Base-by-base conservation (phyloP, 2,113 vertebrate genomes). In the Piprites chloris region DNA sequence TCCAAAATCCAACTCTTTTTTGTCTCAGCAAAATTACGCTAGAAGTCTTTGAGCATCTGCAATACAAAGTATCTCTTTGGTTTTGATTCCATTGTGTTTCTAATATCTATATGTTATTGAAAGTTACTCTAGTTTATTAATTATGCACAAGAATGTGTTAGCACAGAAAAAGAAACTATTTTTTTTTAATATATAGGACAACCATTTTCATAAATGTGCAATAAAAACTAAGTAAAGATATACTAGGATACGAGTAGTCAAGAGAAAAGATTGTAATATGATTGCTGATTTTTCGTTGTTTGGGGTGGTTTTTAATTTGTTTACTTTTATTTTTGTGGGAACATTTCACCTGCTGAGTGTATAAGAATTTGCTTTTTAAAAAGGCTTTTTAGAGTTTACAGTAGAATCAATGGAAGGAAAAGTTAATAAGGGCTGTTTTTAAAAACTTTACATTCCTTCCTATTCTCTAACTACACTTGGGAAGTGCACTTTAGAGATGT, bases 341-440 rank as follows among this genome's bases (percentile, higher is more conserved):
- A 97, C 96, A 98, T 98, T 97, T 98, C 97, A 98, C 95, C 95
- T 76, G 96, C 97, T 97, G 97, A 98, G 96, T 98, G 97, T 98
- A 95, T 96, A 95, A 97, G 96, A 97, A 96, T 95, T 97, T 98
- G 96, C 96, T 98, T 98, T 98, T 97, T 97, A 90, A 96, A 97
- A 98, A 98, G 98, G 97, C 96, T 97, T 98, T 97, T 98, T 97
- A 98, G 98, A 97, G 98, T 98, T 98, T 98, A 98, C 98, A 98
- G 96, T 98, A 98, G 98, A 97, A 97, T 97, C 89, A 97, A 97
- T 85, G 98, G 98, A 98, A 98, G 98, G 97, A 98, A 98, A 97
- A 98, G 97, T 98, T 98, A 98, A 97, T 98, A 98, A 98, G 98
- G 98, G 98, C 98, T 98, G 98, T 98, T 98, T 98, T 98, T 98